Evolutionary conservation across 2,888 invertebrate species (phyloP), one percentile per base, ranked within the genome.

Genomic region (Pseudococcus jackbeardsleyi): DNA sequence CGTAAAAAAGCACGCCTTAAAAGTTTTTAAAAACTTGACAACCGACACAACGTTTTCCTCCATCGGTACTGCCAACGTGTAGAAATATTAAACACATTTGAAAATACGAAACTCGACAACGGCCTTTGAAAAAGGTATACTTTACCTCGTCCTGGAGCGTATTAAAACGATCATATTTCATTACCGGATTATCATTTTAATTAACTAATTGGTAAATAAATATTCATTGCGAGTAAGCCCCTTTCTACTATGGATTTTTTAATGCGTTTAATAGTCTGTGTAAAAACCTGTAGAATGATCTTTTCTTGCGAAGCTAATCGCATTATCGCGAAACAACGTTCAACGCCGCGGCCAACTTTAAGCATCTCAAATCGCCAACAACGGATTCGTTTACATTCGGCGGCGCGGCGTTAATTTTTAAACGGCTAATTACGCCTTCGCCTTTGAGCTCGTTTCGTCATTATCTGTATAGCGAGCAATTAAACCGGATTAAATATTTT

Each of bases 171-270:
- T 77, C 11, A 77, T 77, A 77, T 77, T 77, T 77, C 77, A 77
- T 39, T 39, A 39, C 39, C 77, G 77, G 77, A 77, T 77, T 33
- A 77, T 33, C 33, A 77, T 77, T 77, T 39, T 77, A 77, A 77
- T 77, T 77, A 77, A 39, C 77, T 39, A 77, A 77, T 77, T 77
- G 77, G 7, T 17, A 77, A 77, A 77, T 77, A 77, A 77, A 77
- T 77, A 77, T 26, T 39, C 50, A 50, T 50, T 50, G 0, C 15
- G 15, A 50, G 50, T 50, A 50, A 50, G 17, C 50, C 17, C 50
- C 15, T 15, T 19, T 64, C 22, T 64, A 0, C 22, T 19, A 64
- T 64, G 64, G 22, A 64, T 50, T 50, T 50, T 50, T 50, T 50
- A 50, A 50, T 50, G 50, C 50, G 50, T 17, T 50, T 50, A 50